A percentile compares a stretch with the other conserved stretches of the same genome.
These are phyloP conservation scores for Thamnophis elegans DNA, from an alignment of 2,797 vertebrate genomes.

Conservation along the genomic window DNA sequence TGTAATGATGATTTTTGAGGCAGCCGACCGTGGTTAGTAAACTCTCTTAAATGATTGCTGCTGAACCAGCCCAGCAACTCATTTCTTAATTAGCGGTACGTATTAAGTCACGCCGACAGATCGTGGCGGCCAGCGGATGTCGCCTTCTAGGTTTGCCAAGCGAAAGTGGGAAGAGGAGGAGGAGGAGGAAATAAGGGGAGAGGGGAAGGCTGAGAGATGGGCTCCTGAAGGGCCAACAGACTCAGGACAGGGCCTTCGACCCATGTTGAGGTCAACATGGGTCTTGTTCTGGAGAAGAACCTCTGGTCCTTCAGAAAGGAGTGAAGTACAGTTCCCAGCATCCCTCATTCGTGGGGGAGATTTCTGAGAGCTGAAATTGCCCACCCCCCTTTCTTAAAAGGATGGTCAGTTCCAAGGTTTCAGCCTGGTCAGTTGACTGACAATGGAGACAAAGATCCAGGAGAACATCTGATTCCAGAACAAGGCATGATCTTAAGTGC, in stretches of 20 bases:
- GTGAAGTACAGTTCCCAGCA: not conserved
- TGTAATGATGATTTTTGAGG: conserved; percentile 98
- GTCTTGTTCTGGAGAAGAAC: not conserved
- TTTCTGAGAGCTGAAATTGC: not conserved
- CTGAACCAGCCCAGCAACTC: conserved; percentile 81
- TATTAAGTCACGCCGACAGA: conserved; percentile 80
- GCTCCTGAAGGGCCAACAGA: not conserved
- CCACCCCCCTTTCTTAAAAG: not conserved
- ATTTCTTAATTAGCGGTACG: conserved; percentile 97
- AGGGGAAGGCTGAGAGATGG: not conserved
- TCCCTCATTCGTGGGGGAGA: not conserved
- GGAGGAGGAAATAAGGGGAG: not conserved
- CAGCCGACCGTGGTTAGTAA: conserved; percentile 92
- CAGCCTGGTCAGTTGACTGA: not conserved
- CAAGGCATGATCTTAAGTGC: not conserved
- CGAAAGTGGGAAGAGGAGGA: not conserved
- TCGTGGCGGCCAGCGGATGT: conserved; percentile 70
- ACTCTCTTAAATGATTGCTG: conserved; percentile 88
- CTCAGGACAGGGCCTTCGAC: not conserved
- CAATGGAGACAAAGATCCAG: not conserved
- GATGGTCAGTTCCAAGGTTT: not conserved
- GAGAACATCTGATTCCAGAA: not conserved
- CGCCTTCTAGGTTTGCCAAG: conserved; percentile 81
- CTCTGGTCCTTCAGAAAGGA: not conserved
- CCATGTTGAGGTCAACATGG: not conserved